These are phyloP conservation scores for Lutraria lutraria DNA, from an alignment of 2,888 invertebrate genomes.

Conservation along the genomic window DNA sequence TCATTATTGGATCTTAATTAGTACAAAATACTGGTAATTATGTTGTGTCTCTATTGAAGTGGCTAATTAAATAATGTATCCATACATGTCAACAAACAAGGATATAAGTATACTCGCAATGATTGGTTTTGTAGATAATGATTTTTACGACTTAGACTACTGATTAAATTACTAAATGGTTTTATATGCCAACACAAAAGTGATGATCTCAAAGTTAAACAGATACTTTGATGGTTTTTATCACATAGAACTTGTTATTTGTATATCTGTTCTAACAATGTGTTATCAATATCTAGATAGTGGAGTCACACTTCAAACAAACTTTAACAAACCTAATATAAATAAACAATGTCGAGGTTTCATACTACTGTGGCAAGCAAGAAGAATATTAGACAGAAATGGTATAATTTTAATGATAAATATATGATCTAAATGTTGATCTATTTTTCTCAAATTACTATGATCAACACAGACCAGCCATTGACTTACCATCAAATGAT, in stretches of 20 bases:
- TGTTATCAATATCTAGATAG: background rate
- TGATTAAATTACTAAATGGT: conserved; percentile 11
- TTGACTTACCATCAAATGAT: background rate
- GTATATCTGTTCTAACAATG: background rate
- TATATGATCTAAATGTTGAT: background rate
- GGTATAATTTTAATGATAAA: background rate
- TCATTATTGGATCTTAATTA: background rate
- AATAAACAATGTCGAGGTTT: background rate
- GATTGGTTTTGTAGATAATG: background rate
- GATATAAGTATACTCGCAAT: background rate
- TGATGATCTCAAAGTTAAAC: background rate
- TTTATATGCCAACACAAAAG: conserved; percentile 4
- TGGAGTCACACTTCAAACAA: background rate
- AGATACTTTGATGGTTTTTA: background rate
- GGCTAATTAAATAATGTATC: background rate
- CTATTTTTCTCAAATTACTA: conserved; percentile 11
- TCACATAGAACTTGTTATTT: background rate
- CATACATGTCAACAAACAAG: conserved; percentile 2
- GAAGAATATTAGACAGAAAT: background rate
- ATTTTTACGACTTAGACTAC: background rate
- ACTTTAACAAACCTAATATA: background rate
- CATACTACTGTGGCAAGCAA: background rate
- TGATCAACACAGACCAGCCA: background rate
- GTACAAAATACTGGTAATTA: background rate
- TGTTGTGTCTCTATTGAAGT: background rate